phyloP scores from a whole-genome alignment of 1,140 invertebrate species.

The Gryllus bimaculatus region DNA sequence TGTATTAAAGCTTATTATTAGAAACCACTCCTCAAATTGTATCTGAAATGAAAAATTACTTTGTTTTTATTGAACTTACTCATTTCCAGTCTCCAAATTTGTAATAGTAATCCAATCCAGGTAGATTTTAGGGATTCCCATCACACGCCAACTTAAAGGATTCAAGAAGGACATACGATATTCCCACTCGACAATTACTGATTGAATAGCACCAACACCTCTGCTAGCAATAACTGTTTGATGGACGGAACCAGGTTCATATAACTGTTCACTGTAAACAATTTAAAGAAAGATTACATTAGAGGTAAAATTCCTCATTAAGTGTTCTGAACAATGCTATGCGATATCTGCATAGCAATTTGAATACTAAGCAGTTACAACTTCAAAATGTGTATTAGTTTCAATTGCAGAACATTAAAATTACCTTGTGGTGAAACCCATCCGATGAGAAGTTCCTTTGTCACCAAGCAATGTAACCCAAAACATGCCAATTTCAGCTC shows the following conservation, averaged over 20 bases:
- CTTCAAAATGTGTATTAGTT: too few relatives aligned
- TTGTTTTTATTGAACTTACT: neutral
- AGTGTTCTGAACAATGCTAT: too few relatives aligned
- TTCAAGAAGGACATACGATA: slow-evolving; percentile 68
- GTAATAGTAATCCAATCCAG: slow-evolving; percentile 14
- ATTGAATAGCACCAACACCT: slow-evolving; percentile 49
- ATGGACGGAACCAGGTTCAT: slow-evolving; percentile 61
- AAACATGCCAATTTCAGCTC: slow-evolving; percentile 16
- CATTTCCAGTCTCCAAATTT: slow-evolving; percentile 8
- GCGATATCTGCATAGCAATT: too few relatives aligned
- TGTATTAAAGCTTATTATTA: neutral
- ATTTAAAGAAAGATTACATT: too few relatives aligned
- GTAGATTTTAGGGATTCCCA: slow-evolving; percentile 11
- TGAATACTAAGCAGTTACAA: too few relatives aligned
- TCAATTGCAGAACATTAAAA: neutral
- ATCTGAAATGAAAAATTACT: neutral
- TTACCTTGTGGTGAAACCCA: slow-evolving; percentile 11
- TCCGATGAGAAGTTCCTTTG: neutral
- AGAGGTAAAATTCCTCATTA: too few relatives aligned
- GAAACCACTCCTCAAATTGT: neutral
- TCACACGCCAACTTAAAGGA: slow-evolving; percentile 69
- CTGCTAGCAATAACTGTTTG: slow-evolving; percentile 55
- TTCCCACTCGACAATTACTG: slow-evolving; percentile 63
- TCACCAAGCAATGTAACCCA: slow-evolving; percentile 13
- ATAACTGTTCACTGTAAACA: slow-evolving; percentile 38